Evolutionary conservation across 2,888 invertebrate species (phyloP).

Genomic region (Palloptera scutellata): DNA sequence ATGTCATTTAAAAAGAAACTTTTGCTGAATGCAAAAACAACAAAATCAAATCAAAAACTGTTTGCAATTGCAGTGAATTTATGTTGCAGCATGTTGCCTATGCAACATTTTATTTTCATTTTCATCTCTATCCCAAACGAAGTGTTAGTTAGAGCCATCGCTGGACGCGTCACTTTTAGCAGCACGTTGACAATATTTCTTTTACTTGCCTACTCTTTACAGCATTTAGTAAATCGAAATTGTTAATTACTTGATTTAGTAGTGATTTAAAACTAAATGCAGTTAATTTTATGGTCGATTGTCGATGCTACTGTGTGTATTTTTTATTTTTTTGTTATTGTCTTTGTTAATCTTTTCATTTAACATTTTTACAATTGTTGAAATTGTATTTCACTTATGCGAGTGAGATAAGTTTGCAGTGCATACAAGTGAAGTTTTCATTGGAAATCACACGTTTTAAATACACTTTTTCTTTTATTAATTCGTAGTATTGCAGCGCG

Average conservation of each 20-base stretch:
- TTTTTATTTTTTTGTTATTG: neutral
- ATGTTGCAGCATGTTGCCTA: too few species aligned
- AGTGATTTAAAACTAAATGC: conserved; percentile 30
- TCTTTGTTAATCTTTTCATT: neutral
- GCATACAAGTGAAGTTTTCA: neutral
- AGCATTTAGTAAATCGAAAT: conserved; percentile 23
- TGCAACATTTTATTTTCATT: too few species aligned
- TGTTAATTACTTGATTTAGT: conserved; percentile 39
- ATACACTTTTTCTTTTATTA: too few species aligned
- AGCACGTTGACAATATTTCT: neutral
- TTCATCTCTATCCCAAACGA: too few species aligned
- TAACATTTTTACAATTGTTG: neutral
- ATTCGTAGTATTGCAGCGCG: too few species aligned
- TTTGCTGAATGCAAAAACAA: conserved; percentile 1
- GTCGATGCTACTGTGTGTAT: neutral
- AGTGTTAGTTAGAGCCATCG: neutral
- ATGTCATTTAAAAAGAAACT: conserved; percentile 26
- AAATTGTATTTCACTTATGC: neutral
- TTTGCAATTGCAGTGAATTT: too few species aligned
- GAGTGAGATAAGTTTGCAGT: neutral
- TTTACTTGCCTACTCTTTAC: neutral
- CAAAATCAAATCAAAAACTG: too few species aligned
- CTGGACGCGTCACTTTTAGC: neutral
- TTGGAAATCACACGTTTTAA: neutral
- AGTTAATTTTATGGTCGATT: neutral